Conservation (phyloP, 2,797 vertebrate species). For the Catostomus latipinnis region DNA sequence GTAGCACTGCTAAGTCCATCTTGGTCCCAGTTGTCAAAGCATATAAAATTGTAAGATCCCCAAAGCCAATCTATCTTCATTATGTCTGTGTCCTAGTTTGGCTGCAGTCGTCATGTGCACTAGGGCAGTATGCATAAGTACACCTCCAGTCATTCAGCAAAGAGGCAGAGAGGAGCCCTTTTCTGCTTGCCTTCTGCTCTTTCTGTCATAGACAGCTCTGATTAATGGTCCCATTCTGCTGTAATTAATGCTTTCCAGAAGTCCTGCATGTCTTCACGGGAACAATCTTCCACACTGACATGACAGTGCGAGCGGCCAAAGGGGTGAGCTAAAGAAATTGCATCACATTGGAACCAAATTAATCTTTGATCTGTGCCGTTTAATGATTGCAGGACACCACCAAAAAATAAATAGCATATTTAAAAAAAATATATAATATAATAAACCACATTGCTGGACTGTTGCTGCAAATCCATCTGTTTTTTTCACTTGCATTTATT, state of each 20-base stretch:
- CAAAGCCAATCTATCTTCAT: conserved; percentile 64
- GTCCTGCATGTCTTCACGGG: conserved; percentile 58
- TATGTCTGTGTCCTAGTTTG: conserved; percentile 61
- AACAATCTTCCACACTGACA: conserved; percentile 53
- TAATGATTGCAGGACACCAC: background rate
- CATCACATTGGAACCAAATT: conserved; percentile 30
- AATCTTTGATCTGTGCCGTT: background rate
- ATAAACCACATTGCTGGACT: conserved; percentile 19
- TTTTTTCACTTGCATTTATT: background rate
- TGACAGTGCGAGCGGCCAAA: conserved; percentile 48
- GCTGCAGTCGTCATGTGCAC: conserved; percentile 34
- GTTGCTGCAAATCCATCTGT: conserved; percentile 19
- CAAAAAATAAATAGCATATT: background rate
- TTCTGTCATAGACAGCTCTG: conserved; percentile 59
- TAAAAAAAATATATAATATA: background rate
- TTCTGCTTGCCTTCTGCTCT: conserved; percentile 43
- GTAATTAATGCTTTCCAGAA: conserved; percentile 68
- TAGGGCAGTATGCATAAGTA: conserved; percentile 38
- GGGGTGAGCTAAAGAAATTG: conserved; percentile 26
- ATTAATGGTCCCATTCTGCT: conserved; percentile 63
- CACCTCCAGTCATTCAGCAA: conserved; percentile 39
- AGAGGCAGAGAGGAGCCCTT: conserved; percentile 16
- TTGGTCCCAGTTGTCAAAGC: conserved; percentile 23
- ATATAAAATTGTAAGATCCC: conserved; percentile 53
- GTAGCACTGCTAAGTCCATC: conserved; percentile 20